Evolutionary conservation across 2,797 vertebrate species (phyloP), one percentile per base, ranked within the genome.

Genomic region (Etheostoma perlongum): DNA sequence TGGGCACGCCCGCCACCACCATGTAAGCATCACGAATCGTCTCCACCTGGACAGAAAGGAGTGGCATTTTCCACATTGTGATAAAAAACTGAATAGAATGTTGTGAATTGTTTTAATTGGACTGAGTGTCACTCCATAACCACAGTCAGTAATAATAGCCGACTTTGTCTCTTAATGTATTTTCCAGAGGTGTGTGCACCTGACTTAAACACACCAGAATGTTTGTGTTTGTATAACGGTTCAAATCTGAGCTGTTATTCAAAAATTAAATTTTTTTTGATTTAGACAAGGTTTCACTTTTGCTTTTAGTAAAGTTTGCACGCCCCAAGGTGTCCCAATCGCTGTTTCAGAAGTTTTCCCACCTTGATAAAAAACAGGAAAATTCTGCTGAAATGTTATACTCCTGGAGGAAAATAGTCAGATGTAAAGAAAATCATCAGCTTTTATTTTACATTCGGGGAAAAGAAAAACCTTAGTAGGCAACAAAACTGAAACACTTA

Each of bases 1-100:
- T 96, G 76, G 95, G 93, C 1, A 94, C 95, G 1, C 94, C 94
- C 1, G 94, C 95, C 77, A 95, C 95, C 76, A 96, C 94, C 94
- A 96, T 95, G 89, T 95, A 95, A 59, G 93, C 94, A 3, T 95
- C 94, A 18, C 94, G 91, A 30, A 95, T 92, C 2, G 94, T 95
- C 84, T 96, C 95, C 77, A 95, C 95, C 95, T 95, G 79, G n/a
- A 57, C 30, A 72, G 25, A 57, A 6, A 7, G 25, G 33, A 30
- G 58, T 9, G 25, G 4, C 5, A 2, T 16, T 40, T 49, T 49
- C 19, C 9, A 42, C 7, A 23, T 4, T 65, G 61, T 48, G 3
- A 47, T 53, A 14, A 44, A 11, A 47, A 7, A 46, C 18, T 18
- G 14, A 42, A 23, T 44, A 44, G 5, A 44, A 15, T 4, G 15